phyloP scores from a whole-genome alignment of 2,888 invertebrate species.

The Helobdella robusta region DNA sequence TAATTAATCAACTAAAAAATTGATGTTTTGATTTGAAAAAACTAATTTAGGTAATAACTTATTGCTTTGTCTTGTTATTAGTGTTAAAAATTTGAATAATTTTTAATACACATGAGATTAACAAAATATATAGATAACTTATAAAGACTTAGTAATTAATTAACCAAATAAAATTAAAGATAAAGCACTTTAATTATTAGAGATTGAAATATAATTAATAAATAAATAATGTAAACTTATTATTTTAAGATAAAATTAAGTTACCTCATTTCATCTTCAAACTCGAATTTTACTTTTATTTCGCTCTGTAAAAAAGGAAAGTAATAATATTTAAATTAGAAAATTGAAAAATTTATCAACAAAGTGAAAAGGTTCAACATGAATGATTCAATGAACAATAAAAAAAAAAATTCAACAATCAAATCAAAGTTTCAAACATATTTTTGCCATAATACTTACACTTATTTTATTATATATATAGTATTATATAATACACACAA shows the following conservation, averaged over 20 bases:
- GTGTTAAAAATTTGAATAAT: not conserved
- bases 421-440: not conserved
- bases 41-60: too few species aligned
- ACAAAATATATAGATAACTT: not conserved
- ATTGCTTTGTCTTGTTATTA: too few species aligned
- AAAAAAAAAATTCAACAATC: too few species aligned
- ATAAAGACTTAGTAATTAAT: not conserved
- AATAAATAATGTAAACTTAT: not conserved
- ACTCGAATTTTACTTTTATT: slow-evolving; percentile 18
- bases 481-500: too few species aligned
- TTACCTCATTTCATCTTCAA: slow-evolving; percentile 25
- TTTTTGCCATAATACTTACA: not conserved
- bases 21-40: too few species aligned
- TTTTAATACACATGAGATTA: not conserved
- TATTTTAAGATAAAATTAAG: too few species aligned
- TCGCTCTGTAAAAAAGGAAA: not conserved
- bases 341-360: not conserved
- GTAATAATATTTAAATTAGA: not conserved
- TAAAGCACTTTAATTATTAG: not conserved
- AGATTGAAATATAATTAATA: not conserved
- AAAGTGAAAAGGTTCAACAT: not conserved
- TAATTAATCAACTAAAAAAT: too few species aligned
- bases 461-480: too few species aligned
- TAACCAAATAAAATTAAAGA: not conserved
- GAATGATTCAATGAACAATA: too few species aligned